These are phyloP conservation scores for Pseudeuparius sepicola DNA, from an alignment of 2,888 invertebrate genomes.

Conservation along the genomic window DNA sequence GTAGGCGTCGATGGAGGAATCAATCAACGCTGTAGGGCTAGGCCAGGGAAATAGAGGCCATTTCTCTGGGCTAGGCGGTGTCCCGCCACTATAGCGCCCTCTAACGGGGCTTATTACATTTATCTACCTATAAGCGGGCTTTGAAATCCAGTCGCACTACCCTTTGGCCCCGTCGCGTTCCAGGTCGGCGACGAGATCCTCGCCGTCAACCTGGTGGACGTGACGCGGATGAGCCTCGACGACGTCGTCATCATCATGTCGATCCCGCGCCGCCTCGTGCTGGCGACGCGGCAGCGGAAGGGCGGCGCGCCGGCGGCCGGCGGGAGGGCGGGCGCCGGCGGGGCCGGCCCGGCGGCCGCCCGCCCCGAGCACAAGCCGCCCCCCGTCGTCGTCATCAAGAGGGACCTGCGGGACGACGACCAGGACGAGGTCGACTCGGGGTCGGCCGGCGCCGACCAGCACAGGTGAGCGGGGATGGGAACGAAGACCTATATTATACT, in stretches of 20 bases:
- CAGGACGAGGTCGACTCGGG: conserved; percentile 52
- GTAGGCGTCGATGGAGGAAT: no score
- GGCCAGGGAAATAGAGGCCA: no score
- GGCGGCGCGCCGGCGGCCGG: conserved; percentile 52
- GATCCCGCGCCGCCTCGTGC: conserved; percentile 88
- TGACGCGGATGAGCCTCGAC: conserved; percentile 94
- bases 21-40: no score
- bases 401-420: conserved; percentile 77
- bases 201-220: conserved; percentile 96
- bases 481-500: no score
- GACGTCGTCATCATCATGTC: conserved; percentile 99
- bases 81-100: no score
- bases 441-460: conserved; percentile 38
- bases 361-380: conserved; percentile 83
- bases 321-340: conserved; percentile 62
- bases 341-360: no score
- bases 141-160: no score
- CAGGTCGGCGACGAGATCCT: conserved; percentile 96
- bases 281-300: conserved; percentile 83
- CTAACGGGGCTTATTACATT: no score
- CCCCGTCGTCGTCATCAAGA: conserved; percentile 84
- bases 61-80: no score
- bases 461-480: conserved; percentile 30
- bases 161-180: no score
- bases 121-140: no score